Percentiles rank a stretch among this genome's conserved stretches.
Evolutionary conservation across 2,113 vertebrate genomes (phyloP).

Genomic region (Malaclemys terrapin): DNA sequence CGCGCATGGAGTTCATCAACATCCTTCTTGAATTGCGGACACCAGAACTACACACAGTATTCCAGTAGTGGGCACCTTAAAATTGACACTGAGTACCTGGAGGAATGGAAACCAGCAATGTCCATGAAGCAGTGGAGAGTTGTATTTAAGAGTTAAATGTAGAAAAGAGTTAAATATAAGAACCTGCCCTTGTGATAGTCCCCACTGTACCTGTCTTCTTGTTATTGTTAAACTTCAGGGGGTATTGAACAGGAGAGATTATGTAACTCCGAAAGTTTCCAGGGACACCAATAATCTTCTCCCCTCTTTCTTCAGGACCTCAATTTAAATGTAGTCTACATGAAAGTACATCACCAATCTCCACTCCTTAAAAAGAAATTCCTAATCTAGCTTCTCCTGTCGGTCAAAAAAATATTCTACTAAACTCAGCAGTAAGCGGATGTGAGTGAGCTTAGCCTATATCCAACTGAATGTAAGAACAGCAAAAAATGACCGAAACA

Average conservation of each 20-base stretch:
- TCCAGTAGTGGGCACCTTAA: too few relatives aligned
- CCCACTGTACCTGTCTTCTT: neutral
- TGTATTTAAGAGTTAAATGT: neutral
- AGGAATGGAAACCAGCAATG: neutral
- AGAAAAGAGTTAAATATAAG: neutral
- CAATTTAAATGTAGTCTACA: neutral
- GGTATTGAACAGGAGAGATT: neutral
- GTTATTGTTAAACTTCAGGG: neutral
- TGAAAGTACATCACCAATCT: fast-evolving
- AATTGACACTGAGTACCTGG: too few relatives aligned
- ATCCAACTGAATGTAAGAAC: neutral
- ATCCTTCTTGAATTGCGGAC: too few relatives aligned
- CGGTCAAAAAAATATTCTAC: conserved; percentile 30
- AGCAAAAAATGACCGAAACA: neutral
- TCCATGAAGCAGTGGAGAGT: fast-evolving
- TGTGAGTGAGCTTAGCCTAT: conserved; percentile 43
- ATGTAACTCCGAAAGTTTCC: neutral
- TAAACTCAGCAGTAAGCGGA: conserved; percentile 48
- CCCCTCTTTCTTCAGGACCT: neutral
- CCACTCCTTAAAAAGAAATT: neutral
- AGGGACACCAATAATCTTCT: neutral
- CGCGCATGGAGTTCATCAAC: too few relatives aligned
- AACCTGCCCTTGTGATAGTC: fast-evolving
- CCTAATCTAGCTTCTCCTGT: neutral
- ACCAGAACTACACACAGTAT: too few relatives aligned